A percentile compares a stretch with the other conserved stretches of the same genome.
phyloP scores from a whole-genome alignment of 2,113 vertebrate species.

The Oncorhynchus keta region DNA sequence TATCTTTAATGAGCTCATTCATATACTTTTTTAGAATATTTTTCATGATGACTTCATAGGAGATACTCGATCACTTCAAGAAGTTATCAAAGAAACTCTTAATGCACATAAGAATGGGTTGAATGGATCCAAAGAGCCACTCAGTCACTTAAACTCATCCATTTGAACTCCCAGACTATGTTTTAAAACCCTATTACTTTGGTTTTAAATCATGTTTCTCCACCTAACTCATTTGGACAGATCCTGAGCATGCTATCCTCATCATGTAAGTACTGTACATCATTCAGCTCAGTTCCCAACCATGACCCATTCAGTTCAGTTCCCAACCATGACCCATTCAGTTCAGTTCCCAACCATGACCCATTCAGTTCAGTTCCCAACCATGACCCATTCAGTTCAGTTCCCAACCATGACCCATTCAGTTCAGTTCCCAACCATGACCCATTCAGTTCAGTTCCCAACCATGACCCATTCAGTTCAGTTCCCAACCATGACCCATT shows the following conservation, averaged over 20 bases:
- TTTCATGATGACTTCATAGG: background rate
- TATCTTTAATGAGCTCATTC: background rate
- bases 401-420: no score
- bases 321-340: no score
- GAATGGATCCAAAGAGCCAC: background rate
- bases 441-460: no score
- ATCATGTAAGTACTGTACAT: slow-evolving; percentile 63
- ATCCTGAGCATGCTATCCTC: slow-evolving; percentile 61
- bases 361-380: no score
- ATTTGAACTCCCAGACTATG: background rate
- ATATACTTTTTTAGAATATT: background rate
- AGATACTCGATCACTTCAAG: background rate
- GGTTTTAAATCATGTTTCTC: background rate
- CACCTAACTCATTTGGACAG: slow-evolving; percentile 55
- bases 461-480: no score
- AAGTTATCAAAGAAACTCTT: background rate
- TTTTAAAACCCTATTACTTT: background rate
- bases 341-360: no score
- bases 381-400: no score
- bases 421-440: no score
- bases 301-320: no score
- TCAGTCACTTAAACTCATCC: background rate
- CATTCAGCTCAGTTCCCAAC: background rate
- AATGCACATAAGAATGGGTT: background rate
- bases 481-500: no score